Base-by-base conservation (phyloP, 2,113 vertebrate genomes). In the Silurus glanis region DNA sequence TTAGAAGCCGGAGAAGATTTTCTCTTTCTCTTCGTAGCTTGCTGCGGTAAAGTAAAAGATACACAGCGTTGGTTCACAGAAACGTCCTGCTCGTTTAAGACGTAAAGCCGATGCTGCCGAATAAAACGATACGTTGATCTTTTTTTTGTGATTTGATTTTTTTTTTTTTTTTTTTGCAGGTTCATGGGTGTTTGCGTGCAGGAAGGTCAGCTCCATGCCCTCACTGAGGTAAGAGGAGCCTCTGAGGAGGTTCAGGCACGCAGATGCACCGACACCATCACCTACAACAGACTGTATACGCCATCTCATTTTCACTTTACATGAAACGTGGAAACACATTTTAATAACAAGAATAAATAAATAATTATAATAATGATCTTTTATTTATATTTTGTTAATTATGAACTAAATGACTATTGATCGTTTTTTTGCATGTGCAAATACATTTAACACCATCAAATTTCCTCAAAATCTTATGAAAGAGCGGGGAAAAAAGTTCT, bases 111-210 rank as follows among this genome's bases (percentile, higher is more conserved):
- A n/a, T 12, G 1, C 2, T n/a, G 51, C 45, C 23, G 9, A 51
- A n/a, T 2, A 8, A 45, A 45, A 51, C 12, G 47, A n/a, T 5
- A 76, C 14, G 1, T 1, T 76, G 8, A 53, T 51, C 21, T 45
- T 28, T 53, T 53, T 19, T 6, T 16, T 14, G 2, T 49, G 8
- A n/a, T 58, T 21, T 72, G 25, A 37, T 37, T 37, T 37, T 37
- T 37, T 37, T 37, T 37, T 2, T 37, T 37, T 37, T 53, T 86
- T 74, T 82, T 49, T 93, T 95, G 21, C 92, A 99, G 98, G 96
- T 99, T 98, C 93, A 98, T 97, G 95, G 98, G 98, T 84, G 98
- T 99, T 86, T 99, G 98, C 93, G 96, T 99, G 90, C 98, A 99
- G 89, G 96, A 99, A 94, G 98, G 98, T 92, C 97, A 99, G 87